phyloP scores from a whole-genome alignment of 2,888 invertebrate species.

The Cerceris rybyensis region DNA sequence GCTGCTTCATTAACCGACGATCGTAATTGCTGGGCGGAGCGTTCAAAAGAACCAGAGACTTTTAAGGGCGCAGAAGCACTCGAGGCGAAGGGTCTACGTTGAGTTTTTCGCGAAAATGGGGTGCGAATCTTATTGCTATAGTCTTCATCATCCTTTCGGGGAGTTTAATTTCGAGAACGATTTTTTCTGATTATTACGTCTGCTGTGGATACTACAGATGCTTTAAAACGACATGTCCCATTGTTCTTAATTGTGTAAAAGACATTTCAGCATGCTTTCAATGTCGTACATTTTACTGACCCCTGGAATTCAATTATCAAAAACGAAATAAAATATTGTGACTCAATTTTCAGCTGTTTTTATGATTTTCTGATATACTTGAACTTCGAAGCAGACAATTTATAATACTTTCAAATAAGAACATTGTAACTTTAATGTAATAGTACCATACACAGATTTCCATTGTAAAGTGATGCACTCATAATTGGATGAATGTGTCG shows the following conservation, averaged over 20 bases:
- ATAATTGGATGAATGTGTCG: neutral
- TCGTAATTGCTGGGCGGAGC: constrained; percentile 63
- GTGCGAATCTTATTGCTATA: constrained; percentile 76
- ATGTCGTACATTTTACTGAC: no score
- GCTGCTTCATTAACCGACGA: constrained; percentile 53
- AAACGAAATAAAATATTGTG: no score
- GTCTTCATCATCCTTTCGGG: constrained; percentile 55
- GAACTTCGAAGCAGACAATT: neutral
- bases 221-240: neutral
- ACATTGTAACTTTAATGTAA: neutral
- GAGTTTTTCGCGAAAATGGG: constrained; percentile 52
- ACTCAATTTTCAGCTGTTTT: no score
- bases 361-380: no score
- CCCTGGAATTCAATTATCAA: no score
- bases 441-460: no score
- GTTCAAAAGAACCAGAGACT: constrained; percentile 34
- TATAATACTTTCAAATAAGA: neutral
- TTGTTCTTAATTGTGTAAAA: no score
- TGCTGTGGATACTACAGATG: neutral
- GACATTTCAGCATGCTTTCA: no score
- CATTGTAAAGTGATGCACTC: neutral
- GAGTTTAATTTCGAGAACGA: neutral
- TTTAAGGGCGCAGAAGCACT: constrained; percentile 47
- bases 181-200: neutral
- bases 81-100: constrained; percentile 43